phyloP scores from a whole-genome alignment of 1,140 invertebrate species.

The Cryptotermes secundus region DNA sequence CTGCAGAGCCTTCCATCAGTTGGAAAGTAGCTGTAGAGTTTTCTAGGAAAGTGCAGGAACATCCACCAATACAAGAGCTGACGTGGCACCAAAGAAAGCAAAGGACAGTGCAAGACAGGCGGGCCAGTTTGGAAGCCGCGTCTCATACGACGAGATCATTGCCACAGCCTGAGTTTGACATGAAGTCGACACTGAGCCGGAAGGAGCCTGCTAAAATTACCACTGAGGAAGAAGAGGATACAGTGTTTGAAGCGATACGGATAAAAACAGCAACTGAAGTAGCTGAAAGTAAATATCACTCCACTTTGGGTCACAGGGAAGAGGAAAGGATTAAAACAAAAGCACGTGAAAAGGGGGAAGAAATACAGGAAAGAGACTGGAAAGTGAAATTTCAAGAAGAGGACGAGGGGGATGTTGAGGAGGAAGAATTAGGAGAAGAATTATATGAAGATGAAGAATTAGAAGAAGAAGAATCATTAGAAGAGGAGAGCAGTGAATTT shows the following conservation, averaged over 20 bases:
- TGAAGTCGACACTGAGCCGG: neutral
- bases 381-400: conserved; percentile 21
- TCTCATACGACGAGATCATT: neutral
- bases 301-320: neutral
- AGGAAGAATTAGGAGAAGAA: conserved; percentile 28
- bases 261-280: conserved; percentile 16
- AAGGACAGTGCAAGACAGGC: neutral
- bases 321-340: neutral
- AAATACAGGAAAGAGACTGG: neutral
- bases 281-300: neutral
- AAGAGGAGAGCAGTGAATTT: conserved; percentile 48
- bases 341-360: conserved; percentile 30
- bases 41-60: neutral
- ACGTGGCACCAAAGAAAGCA: neutral
- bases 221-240: neutral
- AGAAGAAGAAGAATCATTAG: conserved; percentile 45
- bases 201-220: neutral
- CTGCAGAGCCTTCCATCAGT: neutral
- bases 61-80: neutral
- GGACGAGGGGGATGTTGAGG: conserved; percentile 21
- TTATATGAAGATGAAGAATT: neutral
- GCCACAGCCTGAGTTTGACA: neutral
- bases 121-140: neutral
- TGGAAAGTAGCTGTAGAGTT: neutral
- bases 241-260: conserved; percentile 6